Base-by-base conservation (phyloP, 2,113 vertebrate genomes). In the Centropristis striata region DNA sequence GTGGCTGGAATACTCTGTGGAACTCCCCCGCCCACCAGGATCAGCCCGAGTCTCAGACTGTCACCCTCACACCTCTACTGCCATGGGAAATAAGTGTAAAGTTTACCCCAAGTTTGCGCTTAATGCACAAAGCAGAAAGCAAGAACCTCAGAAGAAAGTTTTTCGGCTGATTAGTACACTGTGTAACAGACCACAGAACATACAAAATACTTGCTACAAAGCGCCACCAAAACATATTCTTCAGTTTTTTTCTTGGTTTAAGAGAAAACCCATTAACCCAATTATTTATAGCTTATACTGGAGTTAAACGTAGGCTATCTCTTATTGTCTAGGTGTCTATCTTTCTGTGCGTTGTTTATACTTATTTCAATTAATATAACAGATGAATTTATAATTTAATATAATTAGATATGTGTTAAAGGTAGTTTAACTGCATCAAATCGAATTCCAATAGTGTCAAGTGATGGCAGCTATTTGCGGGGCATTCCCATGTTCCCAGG, bases 1-100 rank as follows among this genome's bases (percentile, higher is more conserved):
- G 77, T 67, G 59, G 86, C 89, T 80, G 71, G 78, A 84, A 39
- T 28, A 80, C 70, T 69, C 74, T 77, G 53, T 84, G 86, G 85
- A 86, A 83, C 47, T 75, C 75, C 81, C 80, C 69, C 63, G 9
- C 79, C 85, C 47, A 75, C 72, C 36, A 21, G 70, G 69, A 82
- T 80, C 63, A 78, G 75, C 8, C 58, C 3, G 39, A 65, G 81
- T 68, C 81, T 76, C 77, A 82, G 54, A 55, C 53, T 59, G 72
- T 76, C 77, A 72, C 75, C 47, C 60, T 59, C 63, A 54, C 28
- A 13, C 57, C 72, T 71, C 25, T 5, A 23, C 59, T 44, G 69
- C 68, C 71, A 47, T 18, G 53, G 63, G 59, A 77, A 84, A 80
- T 66, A 55, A 23, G 55, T 50, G 21, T 55, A 13, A 80, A 50